phyloP scores from a whole-genome alignment of 2,888 invertebrate genomes.

The Unio delphinus region DNA sequence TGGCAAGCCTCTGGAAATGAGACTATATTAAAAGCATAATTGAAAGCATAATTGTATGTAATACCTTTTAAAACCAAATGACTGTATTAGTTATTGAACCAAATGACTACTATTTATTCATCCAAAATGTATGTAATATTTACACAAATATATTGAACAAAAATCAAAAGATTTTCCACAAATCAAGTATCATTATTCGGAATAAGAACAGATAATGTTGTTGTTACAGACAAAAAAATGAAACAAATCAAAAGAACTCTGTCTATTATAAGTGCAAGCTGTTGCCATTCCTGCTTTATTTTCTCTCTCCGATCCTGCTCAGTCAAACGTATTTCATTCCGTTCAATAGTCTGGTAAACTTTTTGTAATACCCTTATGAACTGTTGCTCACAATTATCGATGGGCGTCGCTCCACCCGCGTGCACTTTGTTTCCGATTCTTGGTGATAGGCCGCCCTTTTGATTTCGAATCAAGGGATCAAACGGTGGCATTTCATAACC shows the following conservation, averaged over 20 bases:
- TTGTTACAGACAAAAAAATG: conserved; percentile 56
- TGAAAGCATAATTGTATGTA: no score
- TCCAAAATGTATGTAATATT: no score
- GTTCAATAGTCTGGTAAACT: conserved; percentile 84
- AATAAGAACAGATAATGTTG: conserved; percentile 39
- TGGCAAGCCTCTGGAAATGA: no score
- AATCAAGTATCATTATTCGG: conserved; percentile 16
- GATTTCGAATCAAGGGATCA: conserved; percentile 37
- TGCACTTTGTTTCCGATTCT: conserved; percentile 43
- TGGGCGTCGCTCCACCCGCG: conserved; percentile 24
- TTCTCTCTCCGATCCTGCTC: conserved; percentile 86
- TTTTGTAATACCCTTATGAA: conserved; percentile 80
- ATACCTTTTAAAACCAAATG: no score
- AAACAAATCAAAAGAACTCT: conserved; percentile 73
- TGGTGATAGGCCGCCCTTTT: conserved; percentile 60
- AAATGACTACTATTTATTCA: no score
- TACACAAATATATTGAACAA: no score
- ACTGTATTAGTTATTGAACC: no score
- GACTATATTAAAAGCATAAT: no score
- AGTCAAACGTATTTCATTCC: conserved; percentile 82
- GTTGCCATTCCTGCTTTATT: conserved; percentile 85
- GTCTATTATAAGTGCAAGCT: conserved; percentile 85
- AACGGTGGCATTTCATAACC: conserved; percentile 36
- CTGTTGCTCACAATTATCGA: conserved; percentile 76
- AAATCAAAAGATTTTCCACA: no score